Base-by-base conservation (phyloP, 30 jellyfish, hydroid and myxozoan species). In the Morbakka virulenta region DNA sequence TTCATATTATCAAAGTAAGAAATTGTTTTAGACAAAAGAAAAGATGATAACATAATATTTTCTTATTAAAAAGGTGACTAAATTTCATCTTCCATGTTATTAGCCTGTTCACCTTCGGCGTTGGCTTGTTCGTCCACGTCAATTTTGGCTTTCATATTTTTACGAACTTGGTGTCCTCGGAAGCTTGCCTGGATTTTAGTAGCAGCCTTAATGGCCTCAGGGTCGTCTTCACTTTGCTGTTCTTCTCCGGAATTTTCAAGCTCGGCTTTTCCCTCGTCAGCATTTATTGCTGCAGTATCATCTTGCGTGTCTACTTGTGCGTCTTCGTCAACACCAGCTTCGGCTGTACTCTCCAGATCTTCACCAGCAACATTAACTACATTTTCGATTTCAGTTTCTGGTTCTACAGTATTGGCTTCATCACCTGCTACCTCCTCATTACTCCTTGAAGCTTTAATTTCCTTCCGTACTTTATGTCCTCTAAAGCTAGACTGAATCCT, bases 111-210 rank as follows among this genome's bases (percentile, higher is more conserved):
- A 12, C 22, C 57, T 24, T 62, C 13, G 3, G 4, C 6, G 13
- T 14, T 50, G 13, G 28, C 74, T 1, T 2, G 17, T 28, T 20
- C n/a, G 31, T 11, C 30, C 13, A 30, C 30, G 23, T 69, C 74
- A 31, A 9, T 26, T 47, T 69, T 83, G 22, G 65, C 14, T 23
- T 68, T 72, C 62, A 82, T n/a, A 28, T 72, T 82, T 50, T 82
- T 81, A 35, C 94, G 72, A 17, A 66, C 62, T 32, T 82, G 72
- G 64, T 71, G 75, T 31, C 94, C 94, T 65, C 94, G 36, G 52
- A 82, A 82, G 3, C 82, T 77, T 3, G 94, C 94, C 33, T 82
- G 94, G 32, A 82, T 82, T 52, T 82, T 82, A 53, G 88, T 73
- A 13, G 94, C 94, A 4, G 94, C 94, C 49, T 69, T 68, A 25